These are phyloP conservation scores for Embiotoca jacksoni DNA, from an alignment of 2,113 vertebrate species.

Conservation along the genomic window DNA sequence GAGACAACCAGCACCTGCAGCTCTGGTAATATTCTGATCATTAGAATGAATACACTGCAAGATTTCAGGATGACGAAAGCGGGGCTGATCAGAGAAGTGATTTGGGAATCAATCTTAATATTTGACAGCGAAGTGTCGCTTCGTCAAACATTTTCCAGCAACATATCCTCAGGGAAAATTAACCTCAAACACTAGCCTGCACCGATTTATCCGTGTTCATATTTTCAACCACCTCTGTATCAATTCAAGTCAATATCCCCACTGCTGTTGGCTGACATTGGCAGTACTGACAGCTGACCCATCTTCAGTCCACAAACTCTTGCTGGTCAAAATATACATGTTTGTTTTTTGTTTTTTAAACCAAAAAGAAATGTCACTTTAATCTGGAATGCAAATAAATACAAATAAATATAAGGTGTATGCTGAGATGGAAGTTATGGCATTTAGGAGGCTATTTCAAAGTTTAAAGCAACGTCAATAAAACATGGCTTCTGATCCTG, in stretches of 20 bases:
- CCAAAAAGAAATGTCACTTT: conserved; percentile 24
- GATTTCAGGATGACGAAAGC: conserved; percentile 6
- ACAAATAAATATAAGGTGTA: conserved; percentile 58
- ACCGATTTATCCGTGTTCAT: background rate
- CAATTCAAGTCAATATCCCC: background rate
- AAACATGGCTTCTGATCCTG: conserved; percentile 67
- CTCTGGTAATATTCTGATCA: conserved; percentile 32
- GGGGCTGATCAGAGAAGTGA: background rate
- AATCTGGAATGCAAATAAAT: conserved; percentile 59
- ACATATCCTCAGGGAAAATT: background rate
- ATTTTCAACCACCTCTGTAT: conserved; percentile 1
- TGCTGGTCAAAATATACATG: background rate
- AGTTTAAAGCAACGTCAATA: conserved; percentile 14
- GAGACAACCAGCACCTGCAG: conserved; percentile 38
- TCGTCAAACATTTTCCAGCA: conserved; percentile 16
- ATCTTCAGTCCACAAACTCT: background rate
- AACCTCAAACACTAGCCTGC: conserved; percentile 7
- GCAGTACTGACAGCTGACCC: background rate
- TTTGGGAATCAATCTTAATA: background rate
- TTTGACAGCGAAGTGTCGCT: conserved; percentile 20
- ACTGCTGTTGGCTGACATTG: no score
- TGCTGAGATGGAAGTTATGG: conserved; percentile 29
- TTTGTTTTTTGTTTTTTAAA: no score
- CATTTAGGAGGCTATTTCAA: conserved; percentile 12
- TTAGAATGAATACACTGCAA: conserved; percentile 46